A percentile compares a stretch with the other conserved stretches of the same genome.
These are phyloP conservation scores for Ladona fulva DNA, from an alignment of 1,140 invertebrate species.

Conservation along the genomic window DNA sequence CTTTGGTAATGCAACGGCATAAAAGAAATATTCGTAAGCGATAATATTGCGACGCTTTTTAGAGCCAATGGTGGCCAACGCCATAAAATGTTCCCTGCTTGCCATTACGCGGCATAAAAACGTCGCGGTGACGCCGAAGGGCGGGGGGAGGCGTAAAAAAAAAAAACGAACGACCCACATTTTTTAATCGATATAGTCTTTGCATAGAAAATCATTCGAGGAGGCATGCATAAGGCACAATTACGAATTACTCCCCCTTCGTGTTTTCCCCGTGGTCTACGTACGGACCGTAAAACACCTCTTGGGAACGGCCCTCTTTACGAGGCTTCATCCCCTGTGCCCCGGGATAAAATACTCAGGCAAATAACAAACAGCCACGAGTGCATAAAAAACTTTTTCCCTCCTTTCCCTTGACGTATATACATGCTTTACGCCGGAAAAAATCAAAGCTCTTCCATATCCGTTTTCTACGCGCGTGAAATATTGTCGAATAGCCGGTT, in stretches of 20 bases:
- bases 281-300: too few species aligned
- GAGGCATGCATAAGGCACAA: background rate
- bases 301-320: too few species aligned
- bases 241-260: background rate
- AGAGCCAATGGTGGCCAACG: background rate
- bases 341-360: too few species aligned
- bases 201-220: background rate
- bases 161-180: background rate
- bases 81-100: background rate
- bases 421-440: too few species aligned
- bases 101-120: background rate
- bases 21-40: slow-evolving; percentile 7
- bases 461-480: too few species aligned
- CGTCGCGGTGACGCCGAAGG: background rate
- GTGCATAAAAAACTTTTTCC: too few species aligned
- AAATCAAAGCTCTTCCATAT: too few species aligned
- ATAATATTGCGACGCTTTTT: background rate
- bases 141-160: background rate
- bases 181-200: background rate
- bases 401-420: too few species aligned
- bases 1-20: background rate
- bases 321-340: too few species aligned
- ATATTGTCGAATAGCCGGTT: too few species aligned
- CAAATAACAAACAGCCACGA: too few species aligned
- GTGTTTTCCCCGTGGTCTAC: too few species aligned